phyloP scores from a whole-genome alignment of 2,888 invertebrate species.

The Pammene aurita region DNA sequence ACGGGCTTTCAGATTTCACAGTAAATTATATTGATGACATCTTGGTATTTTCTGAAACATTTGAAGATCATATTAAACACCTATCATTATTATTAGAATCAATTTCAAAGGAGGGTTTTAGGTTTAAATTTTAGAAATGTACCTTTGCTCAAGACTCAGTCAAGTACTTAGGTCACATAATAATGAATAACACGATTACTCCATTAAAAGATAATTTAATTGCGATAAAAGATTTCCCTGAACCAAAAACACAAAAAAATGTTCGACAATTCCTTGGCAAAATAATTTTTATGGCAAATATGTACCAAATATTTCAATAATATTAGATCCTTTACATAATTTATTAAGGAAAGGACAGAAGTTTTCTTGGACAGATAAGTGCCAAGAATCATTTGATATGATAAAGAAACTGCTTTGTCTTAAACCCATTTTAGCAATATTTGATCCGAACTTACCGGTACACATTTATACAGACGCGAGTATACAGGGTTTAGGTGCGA shows the following conservation, averaged over 20 bases:
- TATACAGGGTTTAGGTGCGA: not conserved
- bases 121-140: conserved; percentile 47
- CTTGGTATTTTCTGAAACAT: conserved; percentile 47
- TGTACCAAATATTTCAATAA: conserved; percentile 42
- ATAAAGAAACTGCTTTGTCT: conserved; percentile 7
- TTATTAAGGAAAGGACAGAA: conserved; percentile 28
- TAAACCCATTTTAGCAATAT: conserved; percentile 9
- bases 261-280: conserved; percentile 41
- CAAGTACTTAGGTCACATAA: conserved; percentile 45
- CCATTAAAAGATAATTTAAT: conserved; percentile 37
- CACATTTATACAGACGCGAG: conserved; percentile 7
- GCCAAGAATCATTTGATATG: conserved; percentile 10
- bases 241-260: conserved; percentile 39
- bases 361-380: conserved; percentile 23
- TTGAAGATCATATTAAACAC: conserved; percentile 46
- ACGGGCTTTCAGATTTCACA: conserved; percentile 40
- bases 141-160: conserved; percentile 39
- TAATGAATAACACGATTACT: conserved; percentile 22
- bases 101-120: conserved; percentile 45
- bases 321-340: conserved; percentile 47
- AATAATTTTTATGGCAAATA: conserved; percentile 39
- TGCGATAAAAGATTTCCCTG: conserved; percentile 41
- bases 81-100: conserved; percentile 44
- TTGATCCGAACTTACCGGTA: conserved; percentile 5
- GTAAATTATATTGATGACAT: conserved; percentile 44